phyloP scores from a whole-genome alignment of 2,797 vertebrate species.

The Onychomys torridus region DNA sequence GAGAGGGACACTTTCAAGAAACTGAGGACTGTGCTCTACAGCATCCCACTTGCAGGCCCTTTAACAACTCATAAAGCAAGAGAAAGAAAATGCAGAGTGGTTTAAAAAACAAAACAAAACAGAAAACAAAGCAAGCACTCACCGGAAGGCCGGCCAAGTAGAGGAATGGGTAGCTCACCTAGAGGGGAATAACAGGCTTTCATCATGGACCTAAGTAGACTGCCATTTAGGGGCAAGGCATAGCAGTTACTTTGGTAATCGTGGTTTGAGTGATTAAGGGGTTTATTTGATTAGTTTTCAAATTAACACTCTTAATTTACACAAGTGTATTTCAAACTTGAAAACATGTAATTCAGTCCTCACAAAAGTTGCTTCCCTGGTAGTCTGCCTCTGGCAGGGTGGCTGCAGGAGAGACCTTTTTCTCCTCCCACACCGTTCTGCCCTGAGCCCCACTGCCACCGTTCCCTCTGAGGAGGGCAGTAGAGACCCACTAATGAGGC shows the following conservation, averaged over 20 bases:
- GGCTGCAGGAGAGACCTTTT: neutral
- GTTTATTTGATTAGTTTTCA: slow-evolving; percentile 27
- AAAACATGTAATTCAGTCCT: neutral
- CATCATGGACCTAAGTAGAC: neutral
- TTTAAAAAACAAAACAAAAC: neutral
- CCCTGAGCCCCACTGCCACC: slow-evolving; percentile 14
- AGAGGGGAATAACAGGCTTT: neutral
- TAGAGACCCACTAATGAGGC: slow-evolving; percentile 76
- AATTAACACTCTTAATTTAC: neutral
- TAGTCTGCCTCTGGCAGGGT: neutral
- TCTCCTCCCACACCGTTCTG: neutral
- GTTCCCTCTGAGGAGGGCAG: slow-evolving; percentile 82
- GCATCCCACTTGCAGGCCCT: neutral
- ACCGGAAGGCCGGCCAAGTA: neutral
- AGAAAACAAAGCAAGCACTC: neutral
- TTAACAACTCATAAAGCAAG: neutral
- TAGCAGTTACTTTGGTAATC: neutral
- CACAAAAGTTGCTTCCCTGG: neutral
- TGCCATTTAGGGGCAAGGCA: neutral
- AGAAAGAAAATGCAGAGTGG: too few relatives aligned
- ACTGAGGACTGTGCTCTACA: fast-evolving
- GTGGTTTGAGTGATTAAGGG: neutral
- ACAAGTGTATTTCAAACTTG: neutral
- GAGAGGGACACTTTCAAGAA: neutral
- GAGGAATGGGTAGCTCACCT: neutral